Percentiles rank a stretch among this genome's conserved stretches.
Evolutionary conservation across 2,888 invertebrate genomes (phyloP).

Genomic region (Vanessa cardui): DNA sequence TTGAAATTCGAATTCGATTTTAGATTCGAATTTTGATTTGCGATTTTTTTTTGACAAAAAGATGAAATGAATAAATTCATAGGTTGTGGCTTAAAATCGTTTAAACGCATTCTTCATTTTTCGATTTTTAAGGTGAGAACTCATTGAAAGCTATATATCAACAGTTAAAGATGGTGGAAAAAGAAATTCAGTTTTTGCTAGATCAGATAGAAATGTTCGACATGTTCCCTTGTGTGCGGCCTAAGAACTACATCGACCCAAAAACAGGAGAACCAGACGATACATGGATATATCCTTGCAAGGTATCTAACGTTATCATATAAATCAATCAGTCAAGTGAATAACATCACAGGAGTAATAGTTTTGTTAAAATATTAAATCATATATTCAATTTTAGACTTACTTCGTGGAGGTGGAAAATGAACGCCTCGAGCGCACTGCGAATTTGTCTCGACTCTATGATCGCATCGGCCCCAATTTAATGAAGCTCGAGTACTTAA

Average conservation of each 20-base stretch:
- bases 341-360: background rate
- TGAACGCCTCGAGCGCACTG: conserved; percentile 86
- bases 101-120: too few relatives aligned
- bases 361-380: too few relatives aligned
- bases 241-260: conserved; percentile 62
- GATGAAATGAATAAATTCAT: background rate
- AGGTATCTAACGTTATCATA: conserved; percentile 52
- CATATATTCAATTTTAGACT: conserved; percentile 64
- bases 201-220: conserved; percentile 82
- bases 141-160: conserved; percentile 85
- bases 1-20: too few relatives aligned
- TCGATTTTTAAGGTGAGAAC: conserved; percentile 66
- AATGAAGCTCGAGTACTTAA: conserved; percentile 92
- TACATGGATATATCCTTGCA: conserved; percentile 74
- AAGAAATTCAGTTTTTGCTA: conserved; percentile 83
- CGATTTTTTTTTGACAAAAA: too few relatives aligned
- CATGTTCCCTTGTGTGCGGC: conserved; percentile 77
- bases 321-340: too few relatives aligned
- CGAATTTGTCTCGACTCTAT: conserved; percentile 87
- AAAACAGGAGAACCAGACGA: conserved; percentile 60
- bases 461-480: conserved; percentile 91
- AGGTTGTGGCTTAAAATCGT: background rate
- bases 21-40: too few relatives aligned
- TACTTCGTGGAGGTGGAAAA: conserved; percentile 89
- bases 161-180: conserved; percentile 87